Percentiles rank a stretch among this genome's conserved stretches.
These are phyloP conservation scores for Timandra comae DNA, from an alignment of 2,888 invertebrate genomes.

Conservation along the genomic window DNA sequence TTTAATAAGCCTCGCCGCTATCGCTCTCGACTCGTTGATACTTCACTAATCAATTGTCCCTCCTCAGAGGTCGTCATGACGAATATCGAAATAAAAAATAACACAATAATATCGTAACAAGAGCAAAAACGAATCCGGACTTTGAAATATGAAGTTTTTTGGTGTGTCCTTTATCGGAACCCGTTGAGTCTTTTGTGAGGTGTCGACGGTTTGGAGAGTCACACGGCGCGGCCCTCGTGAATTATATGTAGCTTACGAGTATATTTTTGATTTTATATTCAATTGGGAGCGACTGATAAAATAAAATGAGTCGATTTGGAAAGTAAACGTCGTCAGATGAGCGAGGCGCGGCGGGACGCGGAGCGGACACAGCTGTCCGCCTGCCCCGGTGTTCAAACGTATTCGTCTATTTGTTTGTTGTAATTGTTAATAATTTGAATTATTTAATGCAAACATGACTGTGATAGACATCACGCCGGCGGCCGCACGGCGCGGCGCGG, in stretches of 20 bases:
- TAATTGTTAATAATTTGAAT: too few relatives aligned
- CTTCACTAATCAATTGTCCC: slow-evolving; percentile 50
- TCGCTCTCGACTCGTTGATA: slow-evolving; percentile 29
- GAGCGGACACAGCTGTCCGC: too few relatives aligned
- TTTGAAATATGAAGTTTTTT: slow-evolving; percentile 35
- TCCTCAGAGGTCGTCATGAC: slow-evolving; percentile 37
- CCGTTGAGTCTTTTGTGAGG: slow-evolving; percentile 20
- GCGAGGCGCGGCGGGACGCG: too few relatives aligned
- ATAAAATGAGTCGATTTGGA: slow-evolving; percentile 8
- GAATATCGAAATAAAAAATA: slow-evolving; percentile 29
- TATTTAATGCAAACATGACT: too few relatives aligned
- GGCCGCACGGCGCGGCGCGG: too few relatives aligned
- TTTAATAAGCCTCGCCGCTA: slow-evolving; percentile 35
- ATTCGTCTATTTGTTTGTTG: too few relatives aligned
- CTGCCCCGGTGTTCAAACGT: too few relatives aligned
- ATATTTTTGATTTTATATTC: slow-evolving; percentile 11
- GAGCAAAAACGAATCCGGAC: slow-evolving; percentile 22
- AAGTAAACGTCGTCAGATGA: slow-evolving; percentile 8
- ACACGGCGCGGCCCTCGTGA: slow-evolving; percentile 14
- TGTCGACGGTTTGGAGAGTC: slow-evolving; percentile 11
- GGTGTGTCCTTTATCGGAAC: slow-evolving; percentile 24
- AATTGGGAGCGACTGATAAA: slow-evolving; percentile 9
- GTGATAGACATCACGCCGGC: too few relatives aligned
- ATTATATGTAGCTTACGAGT: too few relatives aligned
- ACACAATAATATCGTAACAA: slow-evolving; percentile 25